Conservation (phyloP, 2,113 vertebrate species). For the Sprattus sprattus region DNA sequence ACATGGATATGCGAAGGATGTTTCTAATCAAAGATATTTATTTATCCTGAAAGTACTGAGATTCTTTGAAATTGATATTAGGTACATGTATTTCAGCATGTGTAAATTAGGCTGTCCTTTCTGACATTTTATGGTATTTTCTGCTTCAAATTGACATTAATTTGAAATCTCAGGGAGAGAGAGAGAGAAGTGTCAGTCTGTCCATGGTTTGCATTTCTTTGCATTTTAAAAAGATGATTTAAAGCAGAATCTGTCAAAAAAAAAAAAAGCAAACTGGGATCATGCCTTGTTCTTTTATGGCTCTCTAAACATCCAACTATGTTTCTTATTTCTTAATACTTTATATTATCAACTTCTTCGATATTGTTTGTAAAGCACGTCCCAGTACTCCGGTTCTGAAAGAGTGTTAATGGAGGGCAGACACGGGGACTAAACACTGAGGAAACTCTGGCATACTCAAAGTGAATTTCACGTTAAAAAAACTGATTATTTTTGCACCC, state of each 20-base stretch:
- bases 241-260: not conserved
- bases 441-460: not conserved
- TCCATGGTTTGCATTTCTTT: not conserved
- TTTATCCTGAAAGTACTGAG: not conserved
- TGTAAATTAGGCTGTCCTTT: not conserved
- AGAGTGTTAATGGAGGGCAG: not conserved
- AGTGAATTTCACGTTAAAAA: not conserved
- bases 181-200: not conserved
- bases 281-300: not conserved
- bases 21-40: not conserved
- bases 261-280: not conserved
- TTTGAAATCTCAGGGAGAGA: slow-evolving; percentile 4
- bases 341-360: not conserved
- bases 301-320: not conserved
- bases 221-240: not conserved
- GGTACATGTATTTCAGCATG: not conserved
- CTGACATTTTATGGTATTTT: slow-evolving; percentile 4
- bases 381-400: not conserved
- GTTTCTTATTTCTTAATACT: not conserved
- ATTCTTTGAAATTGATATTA: slow-evolving; percentile 8
- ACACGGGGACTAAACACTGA: not conserved
- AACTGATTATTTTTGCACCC: not conserved
- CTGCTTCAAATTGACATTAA: not conserved
- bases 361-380: not conserved
- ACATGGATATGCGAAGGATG: not conserved